These are phyloP conservation scores for Drosophila macrospina DNA, from an alignment of 2,888 invertebrate genomes.

Conservation along the genomic window DNA sequence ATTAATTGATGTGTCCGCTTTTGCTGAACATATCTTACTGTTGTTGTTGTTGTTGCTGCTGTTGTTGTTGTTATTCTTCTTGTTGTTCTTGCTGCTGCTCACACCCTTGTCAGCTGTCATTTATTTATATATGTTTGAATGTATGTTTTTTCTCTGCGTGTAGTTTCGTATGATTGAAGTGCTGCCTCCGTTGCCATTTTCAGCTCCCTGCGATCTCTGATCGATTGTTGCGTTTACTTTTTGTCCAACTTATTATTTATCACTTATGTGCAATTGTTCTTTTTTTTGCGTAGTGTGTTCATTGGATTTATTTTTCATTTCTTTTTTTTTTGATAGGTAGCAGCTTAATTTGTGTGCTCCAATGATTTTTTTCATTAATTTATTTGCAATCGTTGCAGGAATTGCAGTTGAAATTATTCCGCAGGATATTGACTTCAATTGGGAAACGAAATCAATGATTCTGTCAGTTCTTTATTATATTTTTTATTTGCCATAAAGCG, in stretches of 20 bases:
- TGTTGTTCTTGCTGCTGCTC: conserved; percentile 59
- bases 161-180: conserved; percentile 68
- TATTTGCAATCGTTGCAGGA: conserved; percentile 54
- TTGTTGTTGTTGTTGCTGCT: conserved; percentile 34
- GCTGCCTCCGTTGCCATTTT: conserved; percentile 45
- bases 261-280: conserved; percentile 70
- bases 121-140: conserved; percentile 41
- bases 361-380: conserved; percentile 76
- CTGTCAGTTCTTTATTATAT: conserved; percentile 21
- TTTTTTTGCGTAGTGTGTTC: conserved; percentile 34
- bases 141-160: conserved; percentile 36
- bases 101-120: conserved; percentile 81
- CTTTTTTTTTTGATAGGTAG: conserved; percentile 46
- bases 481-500: conserved; percentile 2
- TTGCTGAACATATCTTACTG: conserved; percentile 17
- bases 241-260: conserved; percentile 70
- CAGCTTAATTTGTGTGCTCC: conserved; percentile 68
- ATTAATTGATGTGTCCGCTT: conserved; percentile 82
- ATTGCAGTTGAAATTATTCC: conserved; percentile 48
- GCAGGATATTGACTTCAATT: conserved; percentile 53
- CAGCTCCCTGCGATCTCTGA: conserved; percentile 50
- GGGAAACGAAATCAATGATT: conserved; percentile 26
- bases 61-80: conserved; percentile 37
- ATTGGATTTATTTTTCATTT: conserved; percentile 26
- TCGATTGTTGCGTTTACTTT: conserved; percentile 49